Percentiles rank a stretch among this genome's conserved stretches.
These are phyloP conservation scores for Thalassoma bifasciatum DNA, from an alignment of 2,113 vertebrate genomes.

Conservation along the genomic window DNA sequence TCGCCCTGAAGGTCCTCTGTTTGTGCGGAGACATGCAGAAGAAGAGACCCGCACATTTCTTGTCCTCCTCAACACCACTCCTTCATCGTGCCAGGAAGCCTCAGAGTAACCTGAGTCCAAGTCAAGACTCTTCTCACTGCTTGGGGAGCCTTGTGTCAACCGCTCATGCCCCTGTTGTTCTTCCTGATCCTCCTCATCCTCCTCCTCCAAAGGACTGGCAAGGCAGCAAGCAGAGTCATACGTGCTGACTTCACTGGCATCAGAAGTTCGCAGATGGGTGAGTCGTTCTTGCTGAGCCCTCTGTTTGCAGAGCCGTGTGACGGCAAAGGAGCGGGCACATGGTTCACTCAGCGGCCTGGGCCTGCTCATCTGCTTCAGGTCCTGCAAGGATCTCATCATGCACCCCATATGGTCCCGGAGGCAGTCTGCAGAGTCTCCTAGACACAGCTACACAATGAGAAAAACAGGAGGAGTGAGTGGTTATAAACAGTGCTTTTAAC, in stretches of 20 bases:
- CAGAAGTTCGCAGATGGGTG: slow-evolving; percentile 72
- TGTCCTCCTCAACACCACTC: slow-evolving; percentile 80
- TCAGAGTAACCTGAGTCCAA: slow-evolving; percentile 95
- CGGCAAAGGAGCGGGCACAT: slow-evolving; percentile 65
- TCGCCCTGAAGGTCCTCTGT: slow-evolving; percentile 76
- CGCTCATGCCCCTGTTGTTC: slow-evolving; percentile 70
- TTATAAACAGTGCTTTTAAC: not conserved
- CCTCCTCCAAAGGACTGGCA: slow-evolving; percentile 85
- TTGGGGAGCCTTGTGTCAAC: slow-evolving; percentile 77
- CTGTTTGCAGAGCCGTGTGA: slow-evolving; percentile 70
- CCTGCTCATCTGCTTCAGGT: slow-evolving; percentile 77
- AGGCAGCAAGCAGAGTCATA: slow-evolving; percentile 91
- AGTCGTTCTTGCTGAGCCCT: slow-evolving; percentile 76
- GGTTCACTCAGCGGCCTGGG: slow-evolving; percentile 76
- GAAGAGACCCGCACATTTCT: slow-evolving; percentile 85
- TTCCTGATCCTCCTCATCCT: slow-evolving; percentile 82
- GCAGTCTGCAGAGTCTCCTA: slow-evolving; percentile 83
- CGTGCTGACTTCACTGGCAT: slow-evolving; percentile 85
- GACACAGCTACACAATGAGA: slow-evolving; percentile 83
- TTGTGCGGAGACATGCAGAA: slow-evolving; percentile 83
- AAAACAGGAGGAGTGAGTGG: slow-evolving; percentile 40
- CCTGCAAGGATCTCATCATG: slow-evolving; percentile 84
- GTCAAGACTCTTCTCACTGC: slow-evolving; percentile 90
- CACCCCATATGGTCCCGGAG: slow-evolving; percentile 84
- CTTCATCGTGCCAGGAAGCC: slow-evolving; percentile 92